phyloP scores from a whole-genome alignment of 1,140 invertebrate species.

The Sitophilus oryzae region DNA sequence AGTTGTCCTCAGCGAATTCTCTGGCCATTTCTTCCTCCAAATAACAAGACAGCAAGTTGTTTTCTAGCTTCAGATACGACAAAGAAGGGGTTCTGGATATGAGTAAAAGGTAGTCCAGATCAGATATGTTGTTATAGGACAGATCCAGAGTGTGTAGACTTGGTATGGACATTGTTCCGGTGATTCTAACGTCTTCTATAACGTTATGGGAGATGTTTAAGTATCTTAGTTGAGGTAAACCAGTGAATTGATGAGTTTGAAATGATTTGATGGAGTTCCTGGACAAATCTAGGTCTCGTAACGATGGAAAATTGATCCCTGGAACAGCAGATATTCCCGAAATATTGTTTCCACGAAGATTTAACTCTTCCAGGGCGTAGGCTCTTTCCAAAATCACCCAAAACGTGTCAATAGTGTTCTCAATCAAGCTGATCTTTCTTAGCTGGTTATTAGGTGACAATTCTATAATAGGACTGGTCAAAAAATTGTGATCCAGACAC shows the following conservation, averaged over 20 bases:
- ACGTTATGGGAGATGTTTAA: conserved; percentile 35
- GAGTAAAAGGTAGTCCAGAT: conserved; percentile 36
- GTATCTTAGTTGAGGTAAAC: conserved; percentile 31
- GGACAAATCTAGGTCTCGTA: conserved; percentile 28
- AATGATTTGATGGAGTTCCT: conserved; percentile 30
- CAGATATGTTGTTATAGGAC: conserved; percentile 33
- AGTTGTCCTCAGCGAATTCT: conserved; percentile 36
- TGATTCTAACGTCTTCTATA: conserved; percentile 30
- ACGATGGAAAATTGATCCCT: conserved; percentile 24
- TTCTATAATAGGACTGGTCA: conserved; percentile 23
- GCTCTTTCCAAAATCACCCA: conserved; percentile 35
- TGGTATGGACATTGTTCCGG: conserved; percentile 33
- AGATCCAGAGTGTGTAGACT: conserved; percentile 38
- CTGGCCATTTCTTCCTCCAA: conserved; percentile 37
- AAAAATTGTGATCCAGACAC: conserved; percentile 32
- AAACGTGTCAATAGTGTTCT: conserved; percentile 47
- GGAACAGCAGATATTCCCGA: conserved; percentile 17
- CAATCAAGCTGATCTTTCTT: conserved; percentile 28
- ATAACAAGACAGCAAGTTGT: conserved; percentile 36
- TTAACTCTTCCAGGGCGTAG: conserved; percentile 30
- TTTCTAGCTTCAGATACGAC: conserved; percentile 31
- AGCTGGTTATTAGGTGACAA: conserved; percentile 28
- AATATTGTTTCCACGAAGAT: conserved; percentile 33
- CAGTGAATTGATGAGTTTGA: conserved; percentile 30
- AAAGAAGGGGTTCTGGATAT: conserved; percentile 33